phyloP scores from a whole-genome alignment of 1,140 invertebrate genomes.

The Tetraneura akinire region DNA sequence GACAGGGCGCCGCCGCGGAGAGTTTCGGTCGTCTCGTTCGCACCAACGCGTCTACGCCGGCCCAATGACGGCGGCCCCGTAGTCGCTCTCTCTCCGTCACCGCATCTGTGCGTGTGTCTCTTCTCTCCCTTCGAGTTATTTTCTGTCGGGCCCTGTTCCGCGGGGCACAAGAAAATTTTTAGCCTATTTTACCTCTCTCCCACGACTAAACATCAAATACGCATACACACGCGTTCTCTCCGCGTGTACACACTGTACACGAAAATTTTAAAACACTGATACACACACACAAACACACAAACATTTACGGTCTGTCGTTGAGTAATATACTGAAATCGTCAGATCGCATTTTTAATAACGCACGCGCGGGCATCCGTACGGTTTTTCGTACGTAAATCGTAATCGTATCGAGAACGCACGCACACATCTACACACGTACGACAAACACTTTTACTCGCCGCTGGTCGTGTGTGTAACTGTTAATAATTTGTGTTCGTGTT shows the following conservation, averaged over 20 bases:
- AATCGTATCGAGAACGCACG: not conserved
- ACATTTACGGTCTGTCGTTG: not conserved
- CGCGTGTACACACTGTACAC: not conserved
- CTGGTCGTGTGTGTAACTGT: conserved; percentile 4
- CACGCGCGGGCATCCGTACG: conserved; percentile 34
- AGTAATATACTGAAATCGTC: no score
- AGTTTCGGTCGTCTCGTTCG: conserved; percentile 31
- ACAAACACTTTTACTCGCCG: not conserved
- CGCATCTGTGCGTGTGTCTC: conserved; percentile 37
- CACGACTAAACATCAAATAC: not conserved
- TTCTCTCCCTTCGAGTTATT: conserved; percentile 47
- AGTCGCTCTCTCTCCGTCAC: conserved; percentile 46
- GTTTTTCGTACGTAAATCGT: not conserved
- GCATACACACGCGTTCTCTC: not conserved
- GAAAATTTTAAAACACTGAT: not conserved
- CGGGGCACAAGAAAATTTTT: conserved; percentile 49
- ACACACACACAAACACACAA: not conserved
- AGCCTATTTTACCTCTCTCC: conserved; percentile 47
- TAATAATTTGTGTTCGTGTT: not conserved
- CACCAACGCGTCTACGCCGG: conserved; percentile 16
- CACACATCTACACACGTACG: not conserved
- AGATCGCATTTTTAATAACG: conserved; percentile 39
- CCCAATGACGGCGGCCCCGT: not conserved
- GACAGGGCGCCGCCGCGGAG: conserved; percentile 41
- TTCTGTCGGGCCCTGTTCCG: conserved; percentile 46